A percentile compares a stretch with the other conserved stretches of the same genome.
phyloP scores from a whole-genome alignment of 2,888 invertebrate genomes.

The Isoperla grammatica region DNA sequence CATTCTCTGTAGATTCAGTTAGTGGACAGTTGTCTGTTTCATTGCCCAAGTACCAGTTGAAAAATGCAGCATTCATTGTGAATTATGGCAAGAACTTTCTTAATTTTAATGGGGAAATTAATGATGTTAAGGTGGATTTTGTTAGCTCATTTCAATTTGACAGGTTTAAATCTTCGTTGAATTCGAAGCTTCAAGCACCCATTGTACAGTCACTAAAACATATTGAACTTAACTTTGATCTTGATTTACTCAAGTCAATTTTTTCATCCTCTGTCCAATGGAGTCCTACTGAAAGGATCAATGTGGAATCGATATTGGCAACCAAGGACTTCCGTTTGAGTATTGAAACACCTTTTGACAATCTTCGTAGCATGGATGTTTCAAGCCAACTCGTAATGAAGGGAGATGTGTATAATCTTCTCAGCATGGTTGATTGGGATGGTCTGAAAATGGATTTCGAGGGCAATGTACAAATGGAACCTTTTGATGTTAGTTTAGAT shows the following conservation, averaged over 20 bases:
- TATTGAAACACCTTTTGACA: constrained; percentile 31
- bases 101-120: constrained; percentile 22
- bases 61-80: constrained; percentile 17
- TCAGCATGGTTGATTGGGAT: constrained; percentile 17
- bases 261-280: constrained; percentile 16
- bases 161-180: constrained; percentile 19
- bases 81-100: constrained; percentile 12
- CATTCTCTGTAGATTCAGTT: not conserved
- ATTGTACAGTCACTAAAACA: constrained; percentile 21
- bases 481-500: constrained; percentile 15
- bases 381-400: not conserved
- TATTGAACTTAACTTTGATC: constrained; percentile 16
- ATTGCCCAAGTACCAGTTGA: constrained; percentile 9
- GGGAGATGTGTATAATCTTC: not conserved
- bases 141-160: constrained; percentile 20
- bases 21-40: not conserved
- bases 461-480: constrained; percentile 1
- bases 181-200: constrained; percentile 26
- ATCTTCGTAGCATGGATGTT: constrained; percentile 28
- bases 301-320: not conserved
- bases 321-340: constrained; percentile 22
- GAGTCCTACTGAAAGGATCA: constrained; percentile 4
- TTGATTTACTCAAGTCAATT: constrained; percentile 14
- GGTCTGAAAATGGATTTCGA: constrained; percentile 7
- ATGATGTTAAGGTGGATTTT: constrained; percentile 24